Base-by-base conservation (phyloP, 2,888 invertebrate genomes). In the Cerastis rubricosa region DNA sequence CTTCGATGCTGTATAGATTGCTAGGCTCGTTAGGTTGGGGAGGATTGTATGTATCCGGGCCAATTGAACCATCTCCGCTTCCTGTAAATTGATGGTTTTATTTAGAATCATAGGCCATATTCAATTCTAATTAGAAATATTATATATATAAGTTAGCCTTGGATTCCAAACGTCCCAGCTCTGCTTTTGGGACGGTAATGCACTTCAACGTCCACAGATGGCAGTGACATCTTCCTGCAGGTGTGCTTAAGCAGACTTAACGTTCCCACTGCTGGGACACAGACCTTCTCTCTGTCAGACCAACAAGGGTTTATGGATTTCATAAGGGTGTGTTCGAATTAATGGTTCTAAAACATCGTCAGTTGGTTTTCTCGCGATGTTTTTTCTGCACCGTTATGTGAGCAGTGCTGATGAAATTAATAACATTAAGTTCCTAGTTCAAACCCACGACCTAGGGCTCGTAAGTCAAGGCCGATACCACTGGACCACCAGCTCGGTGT, bases 1-100 rank as follows among this genome's bases (percentile, higher is more conserved):
- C 95, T 84, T 94, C 95, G 8, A 91, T 84, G 2, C 91, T 91
- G 25, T 90, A 85, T 54, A 93, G 72, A 54, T 89, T 89, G 47
- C 84, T 87, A 0, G 94, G 93, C 72, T 70, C 66, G 17, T 69
- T 49, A 22, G 75, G 67, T 14, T 43, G 25, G 2, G 11, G 11
- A 29, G 71, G 57, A 22, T 51, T 14, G 22, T 40, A 43, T 9
- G 81, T 77, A 51, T 88, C 87, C 19, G 88, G 80, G 0, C 85
- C 80, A 19, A 89, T 85, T 0, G 86, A 87, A 4, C 76, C 81
- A 22, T 92, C 93, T 14, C 94, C 94, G 59, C 93, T 94, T 57
- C 92, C 93, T 80, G 87, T 87, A 25, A 40, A 74, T 12, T 25
- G 0, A 76, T 51, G 0, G 22, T 57, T 67, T 65, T 2, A 63